These are phyloP conservation scores for Calephelis virginiensis DNA, from an alignment of 1,140 invertebrate species.

Conservation along the genomic window DNA sequence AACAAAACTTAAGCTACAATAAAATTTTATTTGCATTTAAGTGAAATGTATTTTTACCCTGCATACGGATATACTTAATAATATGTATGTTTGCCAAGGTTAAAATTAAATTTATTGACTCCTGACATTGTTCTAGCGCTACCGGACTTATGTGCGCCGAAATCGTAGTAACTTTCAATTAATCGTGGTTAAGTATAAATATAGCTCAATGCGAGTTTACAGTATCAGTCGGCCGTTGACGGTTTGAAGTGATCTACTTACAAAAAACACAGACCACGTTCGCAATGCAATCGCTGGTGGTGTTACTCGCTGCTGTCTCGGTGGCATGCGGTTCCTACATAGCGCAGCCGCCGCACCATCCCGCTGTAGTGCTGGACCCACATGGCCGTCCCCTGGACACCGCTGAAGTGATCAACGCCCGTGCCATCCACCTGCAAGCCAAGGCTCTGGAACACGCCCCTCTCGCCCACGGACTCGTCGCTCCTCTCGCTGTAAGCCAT, in stretches of 20 bases:
- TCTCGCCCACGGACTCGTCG: background rate
- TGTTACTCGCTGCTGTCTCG: slow-evolving; percentile 41
- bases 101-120: slow-evolving; percentile 2
- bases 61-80: background rate
- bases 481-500: slow-evolving; percentile 30
- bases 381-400: slow-evolving; percentile 69
- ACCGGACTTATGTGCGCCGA: slow-evolving; percentile 17
- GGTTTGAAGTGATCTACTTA: slow-evolving; percentile 60
- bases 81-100: slow-evolving; percentile 1
- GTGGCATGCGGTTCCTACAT: slow-evolving; percentile 29
- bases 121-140: slow-evolving; percentile 23
- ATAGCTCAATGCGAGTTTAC: slow-evolving; percentile 18
- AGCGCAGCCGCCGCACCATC: slow-evolving; percentile 18
- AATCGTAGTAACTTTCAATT: slow-evolving; percentile 24
- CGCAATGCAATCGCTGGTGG: slow-evolving; percentile 47
- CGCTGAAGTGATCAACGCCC: slow-evolving; percentile 71
- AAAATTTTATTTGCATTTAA: background rate
- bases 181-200: slow-evolving; percentile 25
- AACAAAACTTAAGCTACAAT: too few species aligned
- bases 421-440: slow-evolving; percentile 67
- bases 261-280: slow-evolving; percentile 63
- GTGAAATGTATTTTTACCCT: too few species aligned
- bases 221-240: slow-evolving; percentile 58
- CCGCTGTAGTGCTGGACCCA: slow-evolving; percentile 48
- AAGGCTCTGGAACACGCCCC: slow-evolving; percentile 56